phyloP scores from a whole-genome alignment of 1,140 invertebrate species.

The Lucilia cuprina region DNA sequence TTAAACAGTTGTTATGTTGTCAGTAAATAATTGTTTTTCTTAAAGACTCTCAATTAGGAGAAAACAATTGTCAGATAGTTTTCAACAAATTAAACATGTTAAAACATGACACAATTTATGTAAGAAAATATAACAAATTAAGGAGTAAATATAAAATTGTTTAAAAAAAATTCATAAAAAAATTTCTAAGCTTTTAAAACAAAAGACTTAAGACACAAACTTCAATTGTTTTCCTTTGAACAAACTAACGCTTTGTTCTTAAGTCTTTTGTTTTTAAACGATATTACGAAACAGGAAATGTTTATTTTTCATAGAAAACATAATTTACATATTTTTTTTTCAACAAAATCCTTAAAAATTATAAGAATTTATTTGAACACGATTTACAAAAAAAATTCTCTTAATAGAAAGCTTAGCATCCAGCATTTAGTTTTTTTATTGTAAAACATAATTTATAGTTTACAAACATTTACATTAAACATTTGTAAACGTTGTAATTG shows the following conservation, averaged over 20 bases:
- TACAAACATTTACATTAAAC: neutral
- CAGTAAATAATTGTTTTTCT: neutral
- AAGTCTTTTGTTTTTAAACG: too few species aligned
- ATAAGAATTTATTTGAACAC: too few species aligned
- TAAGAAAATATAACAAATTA: neutral
- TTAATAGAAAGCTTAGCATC: too few species aligned
- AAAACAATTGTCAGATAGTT: neutral
- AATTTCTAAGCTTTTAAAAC: neutral
- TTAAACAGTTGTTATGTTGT: neutral
- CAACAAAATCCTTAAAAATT: too few species aligned
- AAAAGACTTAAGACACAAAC: neutral
- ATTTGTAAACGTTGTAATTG: constrained; percentile 15
- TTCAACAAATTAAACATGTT: neutral
- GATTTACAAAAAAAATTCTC: too few species aligned
- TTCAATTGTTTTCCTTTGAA: neutral
- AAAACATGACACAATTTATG: neutral
- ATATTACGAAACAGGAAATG: too few species aligned
- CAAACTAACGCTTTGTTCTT: too few species aligned
- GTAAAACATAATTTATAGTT: neutral
- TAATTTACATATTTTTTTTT: too few species aligned
- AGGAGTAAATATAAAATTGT: too few species aligned
- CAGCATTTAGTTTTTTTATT: neutral
- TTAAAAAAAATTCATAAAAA: too few species aligned
- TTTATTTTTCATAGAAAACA: too few species aligned
- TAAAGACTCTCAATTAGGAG: neutral